A percentile compares a stretch with the other conserved stretches of the same genome.
phyloP scores from a whole-genome alignment of 2,797 vertebrate species.

The Micropoecilia bifurca region DNA sequence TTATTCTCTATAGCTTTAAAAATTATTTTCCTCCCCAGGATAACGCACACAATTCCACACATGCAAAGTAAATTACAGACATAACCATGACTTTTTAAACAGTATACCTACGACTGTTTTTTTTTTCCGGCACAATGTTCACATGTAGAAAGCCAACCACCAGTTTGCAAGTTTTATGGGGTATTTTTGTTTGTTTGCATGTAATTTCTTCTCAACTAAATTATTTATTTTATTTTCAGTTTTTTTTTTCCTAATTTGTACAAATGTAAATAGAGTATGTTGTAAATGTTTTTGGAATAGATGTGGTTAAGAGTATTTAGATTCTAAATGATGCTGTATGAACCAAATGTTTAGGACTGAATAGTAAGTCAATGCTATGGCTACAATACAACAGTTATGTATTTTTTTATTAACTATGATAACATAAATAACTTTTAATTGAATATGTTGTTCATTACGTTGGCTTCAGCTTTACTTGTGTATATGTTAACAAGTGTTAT shows the following conservation, averaged over 20 bases:
- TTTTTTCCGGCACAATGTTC: not conserved
- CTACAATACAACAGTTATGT: slow-evolving; percentile 26
- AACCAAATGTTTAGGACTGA: slow-evolving; percentile 45
- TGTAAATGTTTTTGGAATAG: slow-evolving; percentile 72
- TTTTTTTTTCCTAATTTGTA: slow-evolving; percentile 47
- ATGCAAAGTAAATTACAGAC: not conserved
- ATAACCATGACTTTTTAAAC: not conserved
- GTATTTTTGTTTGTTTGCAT: slow-evolving; percentile 28
- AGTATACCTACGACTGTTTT: no score
- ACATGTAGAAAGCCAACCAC: slow-evolving; percentile 13
- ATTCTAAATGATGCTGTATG: slow-evolving; percentile 47
- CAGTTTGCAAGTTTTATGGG: not conserved
- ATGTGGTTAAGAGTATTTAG: slow-evolving; percentile 53
- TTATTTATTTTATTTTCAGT: slow-evolving; percentile 67
- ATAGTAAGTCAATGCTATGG: slow-evolving; percentile 32
- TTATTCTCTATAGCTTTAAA: slow-evolving; percentile 24
- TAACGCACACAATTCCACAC: not conserved
- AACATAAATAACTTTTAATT: slow-evolving; percentile 37
- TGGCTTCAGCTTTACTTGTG: slow-evolving; percentile 45
- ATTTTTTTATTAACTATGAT: slow-evolving; percentile 32
- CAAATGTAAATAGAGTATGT: slow-evolving; percentile 69
- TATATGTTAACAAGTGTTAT: slow-evolving; percentile 33
- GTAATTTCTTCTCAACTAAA: slow-evolving; percentile 32
- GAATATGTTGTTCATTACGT: slow-evolving; percentile 29
- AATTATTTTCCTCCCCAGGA: not conserved